phyloP scores from a whole-genome alignment of 37 sponge, comb jelly and placozoan genomes.

The Petrosia ficiformis region DNA sequence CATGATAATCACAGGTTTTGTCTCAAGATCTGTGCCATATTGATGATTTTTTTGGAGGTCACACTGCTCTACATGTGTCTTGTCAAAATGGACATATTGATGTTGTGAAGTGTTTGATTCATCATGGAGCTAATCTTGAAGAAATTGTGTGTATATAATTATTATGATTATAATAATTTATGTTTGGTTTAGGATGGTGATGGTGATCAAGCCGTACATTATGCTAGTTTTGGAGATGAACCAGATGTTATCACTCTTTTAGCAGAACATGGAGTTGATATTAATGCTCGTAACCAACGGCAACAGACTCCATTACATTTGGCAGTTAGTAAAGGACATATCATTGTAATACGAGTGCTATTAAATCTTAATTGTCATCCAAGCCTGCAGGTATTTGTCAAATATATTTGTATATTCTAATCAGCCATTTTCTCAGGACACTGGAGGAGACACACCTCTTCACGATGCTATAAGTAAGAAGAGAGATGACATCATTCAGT shows the following conservation, averaged over 20 bases:
- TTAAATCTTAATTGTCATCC: slow-evolving; percentile 65
- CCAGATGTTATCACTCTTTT: slow-evolving; percentile 73
- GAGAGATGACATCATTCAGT: slow-evolving; percentile 75
- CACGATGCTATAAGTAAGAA: slow-evolving; percentile 91
- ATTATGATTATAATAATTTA: neutral
- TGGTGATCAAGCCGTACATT: slow-evolving; percentile 81
- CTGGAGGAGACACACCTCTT: slow-evolving; percentile 92
- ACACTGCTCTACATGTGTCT: slow-evolving; percentile 78
- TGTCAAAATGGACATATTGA: slow-evolving; percentile 83
- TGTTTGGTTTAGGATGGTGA: slow-evolving; percentile 64
- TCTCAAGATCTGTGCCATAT: slow-evolving; percentile 33
- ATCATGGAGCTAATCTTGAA: slow-evolving; percentile 72
- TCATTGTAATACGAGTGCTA: slow-evolving; percentile 56
- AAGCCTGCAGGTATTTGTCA: slow-evolving; percentile 63
- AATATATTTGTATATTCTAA: neutral
- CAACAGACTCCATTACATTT: slow-evolving; percentile 86
- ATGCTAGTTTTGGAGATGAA: slow-evolving; percentile 86
- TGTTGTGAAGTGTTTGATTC: slow-evolving; percentile 67
- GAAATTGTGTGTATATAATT: slow-evolving; percentile 53
- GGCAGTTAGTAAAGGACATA: slow-evolving; percentile 85
- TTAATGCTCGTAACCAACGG: slow-evolving; percentile 79
- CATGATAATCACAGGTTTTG: slow-evolving; percentile 18
- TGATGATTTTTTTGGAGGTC: slow-evolving; percentile 64
- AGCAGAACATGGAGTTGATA: slow-evolving; percentile 59
- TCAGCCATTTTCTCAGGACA: slow-evolving; percentile 53